Percentiles rank a stretch among this genome's conserved stretches.
Conservation (phyloP, 2,797 vertebrate species). For the Spinibarbus caldwelli region DNA sequence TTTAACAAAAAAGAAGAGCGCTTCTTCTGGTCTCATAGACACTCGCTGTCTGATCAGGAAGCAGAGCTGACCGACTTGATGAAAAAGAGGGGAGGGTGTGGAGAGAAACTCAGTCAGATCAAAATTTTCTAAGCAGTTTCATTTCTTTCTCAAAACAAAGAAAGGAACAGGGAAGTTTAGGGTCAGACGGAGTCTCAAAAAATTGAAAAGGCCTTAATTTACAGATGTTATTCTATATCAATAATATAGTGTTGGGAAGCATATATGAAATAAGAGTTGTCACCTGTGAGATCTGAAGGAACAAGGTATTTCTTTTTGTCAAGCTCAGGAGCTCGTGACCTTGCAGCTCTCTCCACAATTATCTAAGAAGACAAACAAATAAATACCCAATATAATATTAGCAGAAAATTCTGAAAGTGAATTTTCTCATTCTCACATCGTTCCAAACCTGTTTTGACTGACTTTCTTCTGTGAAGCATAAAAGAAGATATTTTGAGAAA, state of each 20-base stretch:
- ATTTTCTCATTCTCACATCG: background rate
- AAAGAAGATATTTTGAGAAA: background rate
- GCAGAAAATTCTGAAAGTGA: background rate
- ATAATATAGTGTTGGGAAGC: too few species aligned
- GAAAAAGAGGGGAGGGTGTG: slow-evolving; percentile 53
- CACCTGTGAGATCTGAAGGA: slow-evolving; percentile 84
- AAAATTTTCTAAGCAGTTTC: background rate
- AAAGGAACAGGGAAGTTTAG: background rate
- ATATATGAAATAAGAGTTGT: slow-evolving; percentile 13
- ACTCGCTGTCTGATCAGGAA: slow-evolving; percentile 97
- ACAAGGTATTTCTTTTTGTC: slow-evolving; percentile 87
- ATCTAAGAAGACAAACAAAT: slow-evolving; percentile 67
- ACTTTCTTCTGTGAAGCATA: background rate
- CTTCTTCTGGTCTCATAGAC: slow-evolving; percentile 94
- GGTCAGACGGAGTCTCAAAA: background rate
- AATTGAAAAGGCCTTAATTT: background rate
- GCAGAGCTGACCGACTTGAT: slow-evolving; percentile 92
- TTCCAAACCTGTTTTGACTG: background rate
- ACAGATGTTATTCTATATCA: background rate
- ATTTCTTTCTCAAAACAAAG: slow-evolving; percentile 19
- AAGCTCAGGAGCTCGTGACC: slow-evolving; percentile 81
- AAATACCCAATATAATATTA: background rate
- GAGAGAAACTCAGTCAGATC: background rate
- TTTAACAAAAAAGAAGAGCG: slow-evolving; percentile 98
- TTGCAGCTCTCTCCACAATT: slow-evolving; percentile 78